Conservation (phyloP, 2,888 invertebrate genomes). For the Scaptomyza reducta region DNA sequence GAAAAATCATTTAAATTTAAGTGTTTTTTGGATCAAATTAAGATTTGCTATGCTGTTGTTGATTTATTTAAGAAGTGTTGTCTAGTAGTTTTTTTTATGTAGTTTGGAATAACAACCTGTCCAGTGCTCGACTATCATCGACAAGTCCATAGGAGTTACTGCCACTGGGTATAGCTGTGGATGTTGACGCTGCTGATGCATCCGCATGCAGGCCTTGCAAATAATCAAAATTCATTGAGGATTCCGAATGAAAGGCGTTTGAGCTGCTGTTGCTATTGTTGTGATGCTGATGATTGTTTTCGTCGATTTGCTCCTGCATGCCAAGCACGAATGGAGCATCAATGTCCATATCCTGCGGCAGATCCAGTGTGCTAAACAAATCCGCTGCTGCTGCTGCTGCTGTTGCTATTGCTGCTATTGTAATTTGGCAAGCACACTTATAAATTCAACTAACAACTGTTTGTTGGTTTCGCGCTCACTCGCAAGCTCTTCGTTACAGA, state of each 20-base stretch:
- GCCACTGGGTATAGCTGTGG: slow-evolving; percentile 38
- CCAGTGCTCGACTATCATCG: slow-evolving; percentile 82
- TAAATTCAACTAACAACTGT: slow-evolving; percentile 6
- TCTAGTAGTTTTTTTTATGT: slow-evolving; percentile 34
- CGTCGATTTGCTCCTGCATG: slow-evolving; percentile 75
- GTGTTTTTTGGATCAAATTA: background rate
- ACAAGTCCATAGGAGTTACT: slow-evolving; percentile 72
- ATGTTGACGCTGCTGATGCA: slow-evolving; percentile 52
- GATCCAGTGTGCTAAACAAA: slow-evolving; percentile 64
- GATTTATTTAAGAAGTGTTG: slow-evolving; percentile 31
- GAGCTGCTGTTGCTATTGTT: slow-evolving; percentile 43
- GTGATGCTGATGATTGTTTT: slow-evolving; percentile 45
- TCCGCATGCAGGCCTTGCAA: slow-evolving; percentile 76
- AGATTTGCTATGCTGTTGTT: slow-evolving; percentile 14
- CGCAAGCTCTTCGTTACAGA: slow-evolving; percentile 5
- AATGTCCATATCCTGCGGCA: slow-evolving; percentile 83
- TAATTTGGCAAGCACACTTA: slow-evolving; percentile 16
- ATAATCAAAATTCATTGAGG: slow-evolving; percentile 83
- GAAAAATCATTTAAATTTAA: slow-evolving; percentile 20
- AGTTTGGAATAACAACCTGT: slow-evolving; percentile 82
- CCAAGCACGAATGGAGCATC: slow-evolving; percentile 81
- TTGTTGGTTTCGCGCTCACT: slow-evolving; percentile 3
- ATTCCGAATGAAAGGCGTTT: slow-evolving; percentile 75
- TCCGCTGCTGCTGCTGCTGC: slow-evolving; percentile 23
- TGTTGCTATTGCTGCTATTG: slow-evolving; percentile 8